Evolutionary conservation across 2,888 invertebrate species (phyloP).

Genomic region (Chorisops tibialis): DNA sequence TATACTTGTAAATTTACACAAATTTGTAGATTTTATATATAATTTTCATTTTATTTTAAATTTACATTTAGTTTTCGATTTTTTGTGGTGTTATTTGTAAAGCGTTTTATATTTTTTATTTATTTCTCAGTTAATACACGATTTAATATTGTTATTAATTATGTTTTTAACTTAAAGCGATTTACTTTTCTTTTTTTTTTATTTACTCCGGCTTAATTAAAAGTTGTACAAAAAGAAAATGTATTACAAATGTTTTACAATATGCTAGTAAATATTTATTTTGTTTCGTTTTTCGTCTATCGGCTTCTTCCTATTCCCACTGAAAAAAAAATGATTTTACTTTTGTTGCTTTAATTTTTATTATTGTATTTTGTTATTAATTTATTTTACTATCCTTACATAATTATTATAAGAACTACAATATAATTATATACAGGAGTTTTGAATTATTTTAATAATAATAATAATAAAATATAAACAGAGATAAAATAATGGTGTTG

Average conservation of each 20-base stretch:
- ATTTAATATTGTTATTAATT: background rate
- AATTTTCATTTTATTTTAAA: background rate
- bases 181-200: background rate
- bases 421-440: background rate
- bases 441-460: background rate
- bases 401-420: background rate
- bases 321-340: background rate
- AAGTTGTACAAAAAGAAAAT: background rate
- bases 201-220: background rate
- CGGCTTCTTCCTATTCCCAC: background rate
- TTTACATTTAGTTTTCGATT: background rate
- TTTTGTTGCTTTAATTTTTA: background rate
- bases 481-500: background rate
- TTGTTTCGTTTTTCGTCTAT: background rate
- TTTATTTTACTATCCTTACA: too few relatives aligned
- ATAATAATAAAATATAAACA: background rate
- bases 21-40: background rate
- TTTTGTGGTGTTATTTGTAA: slow-evolving; percentile 13
- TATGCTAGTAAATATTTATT: background rate
- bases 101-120: slow-evolving; percentile 10
- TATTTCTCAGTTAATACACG: background rate
- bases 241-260: background rate
- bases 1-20: background rate
- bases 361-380: background rate
- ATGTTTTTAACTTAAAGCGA: background rate